phyloP scores from a whole-genome alignment of 2,113 vertebrate genomes.

The Paralichthys olivaceus region DNA sequence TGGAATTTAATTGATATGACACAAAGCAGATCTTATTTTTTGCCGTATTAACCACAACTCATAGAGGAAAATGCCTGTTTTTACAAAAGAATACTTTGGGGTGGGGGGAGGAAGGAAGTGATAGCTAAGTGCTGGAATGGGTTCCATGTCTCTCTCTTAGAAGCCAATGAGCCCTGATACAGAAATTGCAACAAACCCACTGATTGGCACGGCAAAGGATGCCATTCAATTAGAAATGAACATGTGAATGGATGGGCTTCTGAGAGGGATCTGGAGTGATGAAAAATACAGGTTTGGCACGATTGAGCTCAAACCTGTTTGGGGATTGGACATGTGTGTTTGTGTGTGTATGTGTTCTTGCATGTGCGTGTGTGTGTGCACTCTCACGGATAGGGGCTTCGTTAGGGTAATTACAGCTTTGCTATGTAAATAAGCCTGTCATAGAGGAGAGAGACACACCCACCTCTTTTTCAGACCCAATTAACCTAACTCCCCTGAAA shows the following conservation, averaged over 20 bases:
- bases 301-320: slow-evolving; percentile 76
- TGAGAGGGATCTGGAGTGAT: slow-evolving; percentile 74
- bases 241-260: slow-evolving; percentile 74
- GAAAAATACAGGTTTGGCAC: slow-evolving; percentile 79
- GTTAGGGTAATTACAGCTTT: slow-evolving; percentile 83
- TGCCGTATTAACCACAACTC: slow-evolving; percentile 26
- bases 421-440: slow-evolving; percentile 82
- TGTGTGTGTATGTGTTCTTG: slow-evolving; percentile 19
- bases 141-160: slow-evolving; percentile 61
- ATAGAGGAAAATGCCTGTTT: slow-evolving; percentile 42
- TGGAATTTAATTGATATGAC: slow-evolving; percentile 28
- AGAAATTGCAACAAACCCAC: slow-evolving; percentile 72
- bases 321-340: slow-evolving; percentile 53
- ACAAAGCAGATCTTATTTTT: slow-evolving; percentile 16
- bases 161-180: slow-evolving; percentile 68
- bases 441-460: slow-evolving; percentile 80
- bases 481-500: slow-evolving; percentile 82
- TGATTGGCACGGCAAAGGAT: slow-evolving; percentile 78
- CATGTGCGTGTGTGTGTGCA: slow-evolving; percentile 41
- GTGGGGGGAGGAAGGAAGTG: slow-evolving; percentile 66
- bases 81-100: slow-evolving; percentile 31
- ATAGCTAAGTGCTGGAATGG: slow-evolving; percentile 66
- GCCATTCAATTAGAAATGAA: slow-evolving; percentile 80
- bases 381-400: slow-evolving; percentile 73
- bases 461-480: slow-evolving; percentile 81